Evolutionary conservation across 2,113 vertebrate species (phyloP), one percentile per base, ranked within the genome.

Genomic region (Nasalis larvatus): DNA sequence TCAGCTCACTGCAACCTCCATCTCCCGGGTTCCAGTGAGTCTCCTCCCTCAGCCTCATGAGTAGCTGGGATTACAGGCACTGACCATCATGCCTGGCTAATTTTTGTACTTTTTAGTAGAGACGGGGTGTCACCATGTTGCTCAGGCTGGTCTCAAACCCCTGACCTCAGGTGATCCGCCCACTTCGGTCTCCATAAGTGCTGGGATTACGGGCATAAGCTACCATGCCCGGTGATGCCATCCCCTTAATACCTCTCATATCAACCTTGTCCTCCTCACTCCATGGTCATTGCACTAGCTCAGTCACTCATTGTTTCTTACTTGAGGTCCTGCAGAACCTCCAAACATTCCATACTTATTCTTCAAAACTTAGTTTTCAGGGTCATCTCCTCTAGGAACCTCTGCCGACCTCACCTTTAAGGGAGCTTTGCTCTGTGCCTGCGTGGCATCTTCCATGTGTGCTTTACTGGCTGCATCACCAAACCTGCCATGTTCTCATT

Each of bases 161-260:
- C 27, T 63, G 60, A 63, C 60, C 60, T 63, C 60, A 30, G 12
- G 60, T 32, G 27, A 63, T 32, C 60, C 12, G 0, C 27, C 60
- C 30, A 13, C 60, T 12, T 63, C 0, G 0, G 60, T 63, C 60
- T 63, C 60, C 27, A 0, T 32, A 63, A 63, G 27, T 30, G 60
- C 2, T 63, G 12, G 27, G 60, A 63, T 63, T 63, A 63, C 5
- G 13, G 60, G 60, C 60, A 30, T 32, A 5, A 63, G 27, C 60
- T 27, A 63, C 27, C 5, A 6, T 6, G 12, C 60, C 60, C 27
- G 0, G 60, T 63, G 3, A 68, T 35, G 14, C 66, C 16, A 18
- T 12, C 42, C 42, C 40, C 42, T 76, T 42, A 27, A 42, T 17
- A 16, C 42, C 7, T 45, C 42, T 76, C 13, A 0, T 37, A 25